A percentile compares a stretch with the other conserved stretches of the same genome.
phyloP scores from a whole-genome alignment of 2,888 invertebrate species.

The Lithophane ornitopus region DNA sequence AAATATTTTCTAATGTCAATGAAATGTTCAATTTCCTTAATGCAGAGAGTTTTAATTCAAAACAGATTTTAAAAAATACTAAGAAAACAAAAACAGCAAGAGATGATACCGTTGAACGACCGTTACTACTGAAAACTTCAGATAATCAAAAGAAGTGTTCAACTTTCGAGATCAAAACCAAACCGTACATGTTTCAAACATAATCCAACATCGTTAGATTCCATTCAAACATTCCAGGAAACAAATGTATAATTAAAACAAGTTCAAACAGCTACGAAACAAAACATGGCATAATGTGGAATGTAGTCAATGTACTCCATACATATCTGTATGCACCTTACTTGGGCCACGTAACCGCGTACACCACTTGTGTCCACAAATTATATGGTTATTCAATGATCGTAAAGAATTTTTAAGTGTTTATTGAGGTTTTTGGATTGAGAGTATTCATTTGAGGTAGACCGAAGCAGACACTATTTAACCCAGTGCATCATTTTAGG shows the following conservation, averaged over 20 bases:
- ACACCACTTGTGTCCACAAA: slow-evolving; percentile 78
- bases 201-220: slow-evolving; percentile 49
- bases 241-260: slow-evolving; percentile 66
- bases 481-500: not conserved
- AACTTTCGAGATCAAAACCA: slow-evolving; percentile 53
- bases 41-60: not conserved
- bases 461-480: not conserved
- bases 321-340: slow-evolving; percentile 55
- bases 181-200: slow-evolving; percentile 49
- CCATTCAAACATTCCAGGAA: slow-evolving; percentile 66
- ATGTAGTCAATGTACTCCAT: slow-evolving; percentile 58
- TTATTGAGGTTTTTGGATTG: slow-evolving; percentile 13
- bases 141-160: slow-evolving; percentile 40
- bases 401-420: slow-evolving; percentile 34
- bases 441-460: not conserved
- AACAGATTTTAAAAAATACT: no score
- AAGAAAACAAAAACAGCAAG: slow-evolving; percentile 2
- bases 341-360: slow-evolving; percentile 68
- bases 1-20: not conserved
- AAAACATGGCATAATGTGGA: slow-evolving; percentile 68
- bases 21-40: not conserved
- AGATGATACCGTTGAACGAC: not conserved
- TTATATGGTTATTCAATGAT: slow-evolving; percentile 71
- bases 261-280: slow-evolving; percentile 61
- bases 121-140: slow-evolving; percentile 16